Evolutionary conservation across 2,113 vertebrate genomes (phyloP).

Genomic region (Perca schrenkii): DNA sequence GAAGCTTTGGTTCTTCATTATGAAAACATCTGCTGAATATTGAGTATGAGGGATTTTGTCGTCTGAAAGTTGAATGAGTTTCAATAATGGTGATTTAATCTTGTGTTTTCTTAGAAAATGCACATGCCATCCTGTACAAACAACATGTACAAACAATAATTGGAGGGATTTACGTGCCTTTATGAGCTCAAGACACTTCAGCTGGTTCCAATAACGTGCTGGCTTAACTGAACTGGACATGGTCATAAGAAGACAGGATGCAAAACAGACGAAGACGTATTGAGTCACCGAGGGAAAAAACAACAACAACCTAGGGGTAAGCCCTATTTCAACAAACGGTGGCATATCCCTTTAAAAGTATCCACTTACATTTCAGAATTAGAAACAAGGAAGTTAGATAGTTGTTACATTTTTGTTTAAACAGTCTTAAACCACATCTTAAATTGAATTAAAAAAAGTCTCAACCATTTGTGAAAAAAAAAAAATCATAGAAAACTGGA

Average conservation of each 20-base stretch:
- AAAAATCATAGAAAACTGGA: background rate
- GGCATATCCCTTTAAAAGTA: background rate
- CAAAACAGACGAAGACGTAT: slow-evolving; percentile 4
- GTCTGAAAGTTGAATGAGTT: background rate
- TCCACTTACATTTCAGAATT: background rate
- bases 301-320: background rate
- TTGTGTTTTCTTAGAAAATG: slow-evolving; percentile 32
- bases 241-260: slow-evolving; percentile 39
- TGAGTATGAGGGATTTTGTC: background rate
- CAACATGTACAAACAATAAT: slow-evolving; percentile 26
- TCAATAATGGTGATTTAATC: slow-evolving; percentile 28
- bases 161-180: slow-evolving; percentile 3
- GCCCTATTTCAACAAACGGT: too few relatives aligned
- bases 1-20: background rate
- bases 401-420: background rate
- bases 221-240: slow-evolving; percentile 47
- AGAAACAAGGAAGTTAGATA: background rate
- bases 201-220: slow-evolving; percentile 46
- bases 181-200: slow-evolving; percentile 7
- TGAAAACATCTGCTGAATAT: slow-evolving; percentile 12
- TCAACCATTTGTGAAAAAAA: too few relatives aligned
- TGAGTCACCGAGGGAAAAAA: background rate
- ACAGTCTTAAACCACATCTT: background rate
- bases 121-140: slow-evolving; percentile 16
- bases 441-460: background rate